Conservation (phyloP, 2,113 vertebrate genomes). For the Hydrolagus affinis region DNA sequence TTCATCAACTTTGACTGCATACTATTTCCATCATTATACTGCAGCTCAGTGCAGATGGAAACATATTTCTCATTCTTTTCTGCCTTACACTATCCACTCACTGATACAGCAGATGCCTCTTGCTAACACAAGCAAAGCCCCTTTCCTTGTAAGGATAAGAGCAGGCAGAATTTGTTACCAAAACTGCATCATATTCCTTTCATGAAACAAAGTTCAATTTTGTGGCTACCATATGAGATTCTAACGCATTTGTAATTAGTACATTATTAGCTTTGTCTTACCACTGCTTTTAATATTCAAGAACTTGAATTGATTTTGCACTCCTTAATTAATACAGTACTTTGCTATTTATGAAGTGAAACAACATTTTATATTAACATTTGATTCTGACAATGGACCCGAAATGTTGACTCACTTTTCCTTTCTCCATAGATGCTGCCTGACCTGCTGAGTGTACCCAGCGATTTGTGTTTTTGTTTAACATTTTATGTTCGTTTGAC, state of each 20-base stretch:
- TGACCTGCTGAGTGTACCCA: too few species aligned
- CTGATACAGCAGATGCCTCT: constrained; percentile 32
- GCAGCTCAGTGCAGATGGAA: constrained; percentile 35
- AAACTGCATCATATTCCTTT: constrained; percentile 37
- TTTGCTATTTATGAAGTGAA: constrained; percentile 13
- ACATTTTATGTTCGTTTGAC: neutral
- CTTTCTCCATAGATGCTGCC: too few species aligned
- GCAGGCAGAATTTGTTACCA: constrained; percentile 40
- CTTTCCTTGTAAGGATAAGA: constrained; percentile 35
- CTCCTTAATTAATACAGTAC: neutral
- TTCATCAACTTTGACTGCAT: constrained; percentile 33
- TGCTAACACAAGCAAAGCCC: constrained; percentile 35
- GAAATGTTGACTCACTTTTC: too few species aligned
- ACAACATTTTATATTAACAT: neutral
- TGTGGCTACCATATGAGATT: constrained; percentile 8
- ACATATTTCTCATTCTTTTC: constrained; percentile 43
- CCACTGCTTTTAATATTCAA: neutral
- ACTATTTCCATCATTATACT: constrained; percentile 38
- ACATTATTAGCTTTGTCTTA: constrained; percentile 12
- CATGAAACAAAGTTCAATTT: constrained; percentile 35
- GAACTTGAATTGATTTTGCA: neutral
- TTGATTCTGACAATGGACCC: too few species aligned
- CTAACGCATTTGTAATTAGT: constrained; percentile 30
- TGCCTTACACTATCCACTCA: constrained; percentile 34
- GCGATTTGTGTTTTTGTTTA: neutral